Conservation (phyloP, 2,113 vertebrate genomes). For the Globicephala melas region DNA sequence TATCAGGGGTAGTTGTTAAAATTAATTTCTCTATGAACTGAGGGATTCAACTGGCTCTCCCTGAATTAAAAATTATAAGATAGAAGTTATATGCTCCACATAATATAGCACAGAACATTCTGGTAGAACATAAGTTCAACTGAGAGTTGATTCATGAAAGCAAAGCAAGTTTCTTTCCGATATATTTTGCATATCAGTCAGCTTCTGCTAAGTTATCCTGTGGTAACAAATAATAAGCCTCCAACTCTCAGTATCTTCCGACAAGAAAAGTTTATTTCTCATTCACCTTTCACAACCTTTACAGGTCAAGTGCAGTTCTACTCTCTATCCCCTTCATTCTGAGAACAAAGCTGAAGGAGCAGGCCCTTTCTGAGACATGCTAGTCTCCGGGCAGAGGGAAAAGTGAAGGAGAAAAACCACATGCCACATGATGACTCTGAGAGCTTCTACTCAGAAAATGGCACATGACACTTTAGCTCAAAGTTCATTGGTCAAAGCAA, state of each 20-base stretch:
- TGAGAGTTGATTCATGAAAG: background rate
- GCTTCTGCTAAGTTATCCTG: background rate
- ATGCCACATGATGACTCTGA: background rate
- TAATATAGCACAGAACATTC: background rate
- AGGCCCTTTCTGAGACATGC: background rate
- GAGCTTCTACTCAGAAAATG: background rate
- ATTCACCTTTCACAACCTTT: background rate
- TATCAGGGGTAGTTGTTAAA: background rate
- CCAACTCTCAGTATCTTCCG: background rate
- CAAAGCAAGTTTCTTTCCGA: background rate
- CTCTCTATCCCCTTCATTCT: background rate
- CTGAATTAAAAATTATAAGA: background rate
- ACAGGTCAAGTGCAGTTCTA: background rate
- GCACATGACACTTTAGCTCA: background rate
- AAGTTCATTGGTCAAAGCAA: background rate
- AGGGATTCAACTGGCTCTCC: background rate
- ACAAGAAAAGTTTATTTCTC: background rate
- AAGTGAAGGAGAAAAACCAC: background rate
- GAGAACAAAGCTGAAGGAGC: background rate
- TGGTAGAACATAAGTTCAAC: background rate
- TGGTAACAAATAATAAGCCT: background rate
- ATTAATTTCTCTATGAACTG: background rate
- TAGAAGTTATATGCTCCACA: background rate
- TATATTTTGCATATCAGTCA: background rate
- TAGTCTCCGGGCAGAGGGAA: background rate